Base-by-base conservation (phyloP, 2,888 invertebrate genomes). In the Zaprionus obscuricornis region DNA sequence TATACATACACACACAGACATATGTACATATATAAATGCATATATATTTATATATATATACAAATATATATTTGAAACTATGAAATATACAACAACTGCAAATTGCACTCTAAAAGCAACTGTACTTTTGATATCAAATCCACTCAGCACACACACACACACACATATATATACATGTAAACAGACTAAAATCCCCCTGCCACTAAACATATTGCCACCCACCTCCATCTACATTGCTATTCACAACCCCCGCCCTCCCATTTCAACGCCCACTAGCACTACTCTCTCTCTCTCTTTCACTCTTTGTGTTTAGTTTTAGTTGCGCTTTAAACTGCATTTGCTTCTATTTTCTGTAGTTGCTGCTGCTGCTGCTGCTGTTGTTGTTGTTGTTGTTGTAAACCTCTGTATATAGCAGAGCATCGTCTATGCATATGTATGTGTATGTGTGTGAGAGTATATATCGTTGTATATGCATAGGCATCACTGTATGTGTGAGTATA, bases 301-400 rank as follows among this genome's bases (percentile, higher is more conserved):
- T n/a, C n/a, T n/a, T n/a, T n/a, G n/a, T 76, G 74, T 83, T 78
- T 78, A 78, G 78, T 83, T 78, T 78, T 83, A 78, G 78, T 74
- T 79, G 76, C 76, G 79, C 83, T 78, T 78, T 78, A 78, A 78
- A 78, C 78, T 79, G 79, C 76, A 79, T 62, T 75, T 60, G 59
- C 43, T 10, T 69, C 47, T 50, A 50, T 56, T 57, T 71, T 52
- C n/a, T n/a, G n/a, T n/a, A n/a, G n/a, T n/a, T n/a, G n/a, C n/a
- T n/a, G n/a, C n/a, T n/a, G n/a, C n/a, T n/a, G 56, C 17, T 40
- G 31, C 27, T 59, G 34, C 36, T 47, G 27, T 31, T 43, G 43
- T 27, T 49, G 26, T 46, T 57, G 39, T 55, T 68, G 65, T 63
- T 60, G 62, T 36, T 79, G 77, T 76, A 83, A 74, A 59, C 59